A percentile compares a stretch with the other conserved stretches of the same genome.
These are phyloP conservation scores for Australoheros facetus DNA, from an alignment of 2,797 vertebrate genomes.

Conservation along the genomic window DNA sequence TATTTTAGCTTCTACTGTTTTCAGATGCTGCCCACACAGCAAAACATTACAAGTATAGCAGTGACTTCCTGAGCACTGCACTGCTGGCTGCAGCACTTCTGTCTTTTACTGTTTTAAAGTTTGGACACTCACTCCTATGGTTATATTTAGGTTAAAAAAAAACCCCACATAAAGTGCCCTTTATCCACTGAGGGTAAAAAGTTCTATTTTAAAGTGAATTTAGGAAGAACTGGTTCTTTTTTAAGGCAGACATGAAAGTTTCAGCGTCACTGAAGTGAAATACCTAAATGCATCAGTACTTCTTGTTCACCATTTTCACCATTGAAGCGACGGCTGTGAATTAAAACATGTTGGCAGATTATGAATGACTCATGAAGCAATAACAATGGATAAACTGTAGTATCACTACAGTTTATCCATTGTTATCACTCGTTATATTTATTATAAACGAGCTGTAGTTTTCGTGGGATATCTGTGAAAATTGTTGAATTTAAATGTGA, in stretches of 20 bases:
- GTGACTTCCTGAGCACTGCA: not conserved
- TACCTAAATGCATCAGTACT: not conserved
- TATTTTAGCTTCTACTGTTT: not conserved
- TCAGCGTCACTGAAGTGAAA: slow-evolving; percentile 7
- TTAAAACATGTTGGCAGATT: not conserved
- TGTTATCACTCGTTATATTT: too few relatives aligned
- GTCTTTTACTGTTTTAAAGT: too few relatives aligned
- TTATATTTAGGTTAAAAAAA: not conserved
- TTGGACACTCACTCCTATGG: not conserved
- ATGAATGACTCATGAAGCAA: not conserved
- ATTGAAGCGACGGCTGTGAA: not conserved
- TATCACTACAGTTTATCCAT: not conserved
- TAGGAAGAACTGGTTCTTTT: slow-evolving; percentile 32
- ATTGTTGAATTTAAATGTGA: too few relatives aligned
- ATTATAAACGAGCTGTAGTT: not conserved
- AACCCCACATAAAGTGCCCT: not conserved
- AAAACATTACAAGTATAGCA: not conserved
- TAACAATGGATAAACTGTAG: not conserved
- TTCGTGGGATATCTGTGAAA: too few relatives aligned
- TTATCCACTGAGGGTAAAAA: not conserved
- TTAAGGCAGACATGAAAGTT: slow-evolving; percentile 10
- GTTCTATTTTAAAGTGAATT: not conserved
- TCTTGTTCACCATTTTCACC: slow-evolving; percentile 11
- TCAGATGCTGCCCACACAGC: not conserved
- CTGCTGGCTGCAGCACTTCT: not conserved